Evolutionary conservation across 1,140 invertebrate genomes (phyloP).

Genomic region (Asobara japonica): DNA sequence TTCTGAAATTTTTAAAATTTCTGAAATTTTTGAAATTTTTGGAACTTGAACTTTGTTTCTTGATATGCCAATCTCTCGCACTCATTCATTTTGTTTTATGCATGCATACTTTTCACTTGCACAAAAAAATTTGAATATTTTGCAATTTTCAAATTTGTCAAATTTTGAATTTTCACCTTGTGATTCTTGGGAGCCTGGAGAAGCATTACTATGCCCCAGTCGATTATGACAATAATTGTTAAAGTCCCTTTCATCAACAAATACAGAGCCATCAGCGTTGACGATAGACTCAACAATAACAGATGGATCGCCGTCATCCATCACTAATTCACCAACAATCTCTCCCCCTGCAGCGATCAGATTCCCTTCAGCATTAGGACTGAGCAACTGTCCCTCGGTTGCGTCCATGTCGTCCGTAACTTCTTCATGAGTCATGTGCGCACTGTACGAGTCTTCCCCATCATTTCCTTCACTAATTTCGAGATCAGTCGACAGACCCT

Average conservation of each 20-base stretch:
- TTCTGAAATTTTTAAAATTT: no score
- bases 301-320: conserved; percentile 60
- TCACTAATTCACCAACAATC: conserved; percentile 58
- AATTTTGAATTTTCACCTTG: neutral
- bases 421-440: conserved; percentile 55
- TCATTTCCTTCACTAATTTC: conserved; percentile 57
- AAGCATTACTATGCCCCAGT: conserved; percentile 48
- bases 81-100: no score
- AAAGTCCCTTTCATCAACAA: conserved; percentile 59
- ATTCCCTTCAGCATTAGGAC: conserved; percentile 43
- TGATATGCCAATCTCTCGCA: no score
- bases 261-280: conserved; percentile 58
- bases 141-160: no score
- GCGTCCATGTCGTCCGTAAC: conserved; percentile 52
- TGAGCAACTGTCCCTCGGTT: conserved; percentile 51
- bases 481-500: conserved; percentile 54
- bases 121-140: no score
- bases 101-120: no score
- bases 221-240: conserved; percentile 54
- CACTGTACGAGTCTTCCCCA: conserved; percentile 55
- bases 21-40: no score
- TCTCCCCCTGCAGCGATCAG: conserved; percentile 55
- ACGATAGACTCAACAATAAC: conserved; percentile 62
- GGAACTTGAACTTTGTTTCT: no score
- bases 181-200: conserved; percentile 43